These are phyloP conservation scores for Silurus lanzhouensis DNA, from an alignment of 2,797 vertebrate genomes.

Conservation along the genomic window DNA sequence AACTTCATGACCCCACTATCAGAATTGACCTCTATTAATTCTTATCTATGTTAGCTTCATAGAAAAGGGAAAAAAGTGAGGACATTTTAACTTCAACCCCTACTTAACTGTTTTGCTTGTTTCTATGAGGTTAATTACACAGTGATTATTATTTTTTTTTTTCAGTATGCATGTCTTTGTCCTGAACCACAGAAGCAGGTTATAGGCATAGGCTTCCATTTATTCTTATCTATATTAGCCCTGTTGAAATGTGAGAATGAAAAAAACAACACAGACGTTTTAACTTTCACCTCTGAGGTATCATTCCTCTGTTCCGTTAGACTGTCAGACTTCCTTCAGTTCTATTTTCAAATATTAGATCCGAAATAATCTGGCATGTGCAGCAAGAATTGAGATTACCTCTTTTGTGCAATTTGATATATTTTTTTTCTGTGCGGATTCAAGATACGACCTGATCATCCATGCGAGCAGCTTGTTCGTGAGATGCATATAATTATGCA, in stretches of 20 bases:
- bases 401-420: constrained; percentile 66
- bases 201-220: background rate
- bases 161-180: background rate
- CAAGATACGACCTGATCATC: constrained; percentile 76
- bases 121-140: too few relatives aligned
- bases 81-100: too few relatives aligned
- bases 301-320: background rate
- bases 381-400: constrained; percentile 68
- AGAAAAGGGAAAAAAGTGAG: too few relatives aligned
- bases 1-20: background rate
- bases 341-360: constrained; percentile 46
- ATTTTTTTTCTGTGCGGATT: constrained; percentile 67
- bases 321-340: background rate
- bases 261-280: background rate
- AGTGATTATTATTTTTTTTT: too few relatives aligned
- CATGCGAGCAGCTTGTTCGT: constrained; percentile 72
- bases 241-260: background rate
- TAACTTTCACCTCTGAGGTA: too few relatives aligned
- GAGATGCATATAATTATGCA: constrained; percentile 79
- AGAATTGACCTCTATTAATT: too few relatives aligned
- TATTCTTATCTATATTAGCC: background rate
- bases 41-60: too few relatives aligned
- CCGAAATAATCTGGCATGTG: constrained; percentile 70
- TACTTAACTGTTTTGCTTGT: too few relatives aligned
- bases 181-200: background rate